phyloP scores from a whole-genome alignment of 2,113 vertebrate genomes.

The Perca schrenkii region DNA sequence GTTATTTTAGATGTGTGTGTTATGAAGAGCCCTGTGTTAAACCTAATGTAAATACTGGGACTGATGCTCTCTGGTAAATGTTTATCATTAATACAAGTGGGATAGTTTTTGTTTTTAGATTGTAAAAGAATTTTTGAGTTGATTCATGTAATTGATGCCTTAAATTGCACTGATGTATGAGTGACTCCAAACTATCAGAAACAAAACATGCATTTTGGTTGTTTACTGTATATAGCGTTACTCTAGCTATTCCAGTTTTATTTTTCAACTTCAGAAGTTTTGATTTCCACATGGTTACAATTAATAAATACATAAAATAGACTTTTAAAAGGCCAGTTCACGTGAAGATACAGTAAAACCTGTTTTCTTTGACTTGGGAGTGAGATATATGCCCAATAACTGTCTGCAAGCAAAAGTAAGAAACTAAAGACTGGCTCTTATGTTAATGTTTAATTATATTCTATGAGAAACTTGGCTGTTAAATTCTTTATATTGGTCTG shows the following conservation, averaged over 20 bases:
- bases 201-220: neutral
- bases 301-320: neutral
- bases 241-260: neutral
- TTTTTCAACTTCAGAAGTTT: neutral
- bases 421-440: neutral
- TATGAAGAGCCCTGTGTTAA: neutral
- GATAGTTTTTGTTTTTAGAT: neutral
- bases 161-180: slow-evolving; percentile 44
- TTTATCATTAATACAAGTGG: neutral
- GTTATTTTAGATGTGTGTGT: slow-evolving; percentile 23
- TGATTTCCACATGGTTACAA: neutral
- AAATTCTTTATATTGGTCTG: neutral
- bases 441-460: neutral
- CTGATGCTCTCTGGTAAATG: neutral
- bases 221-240: neutral
- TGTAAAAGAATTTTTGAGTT: slow-evolving; percentile 24
- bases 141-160: neutral
- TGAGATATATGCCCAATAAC: neutral
- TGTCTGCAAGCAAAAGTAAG: neutral
- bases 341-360: neutral
- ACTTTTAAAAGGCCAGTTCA: slow-evolving; percentile 4
- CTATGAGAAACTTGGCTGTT: neutral
- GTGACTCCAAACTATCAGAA: slow-evolving; percentile 44
- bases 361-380: neutral
- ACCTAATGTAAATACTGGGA: slow-evolving; percentile 24